Evolutionary conservation across 1,140 invertebrate species (phyloP).

Genomic region (Zaprionus lachaisei): DNA sequence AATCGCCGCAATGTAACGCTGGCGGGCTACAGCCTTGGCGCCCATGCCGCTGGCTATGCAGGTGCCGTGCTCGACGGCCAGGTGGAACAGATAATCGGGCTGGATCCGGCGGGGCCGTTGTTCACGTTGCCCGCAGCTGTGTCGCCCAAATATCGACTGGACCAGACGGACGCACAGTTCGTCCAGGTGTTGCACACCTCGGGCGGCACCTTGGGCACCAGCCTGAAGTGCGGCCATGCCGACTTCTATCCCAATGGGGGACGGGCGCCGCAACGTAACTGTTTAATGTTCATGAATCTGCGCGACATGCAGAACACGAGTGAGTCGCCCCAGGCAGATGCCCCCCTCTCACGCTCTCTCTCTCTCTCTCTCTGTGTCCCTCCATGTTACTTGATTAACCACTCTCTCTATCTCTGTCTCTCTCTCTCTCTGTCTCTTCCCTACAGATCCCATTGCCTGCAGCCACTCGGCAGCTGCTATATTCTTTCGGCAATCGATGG

Average conservation of each 20-base stretch:
- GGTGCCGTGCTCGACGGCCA: conserved; percentile 86
- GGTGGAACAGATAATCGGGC: conserved; percentile 85
- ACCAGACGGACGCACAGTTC: conserved; percentile 91
- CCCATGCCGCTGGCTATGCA: conserved; percentile 94
- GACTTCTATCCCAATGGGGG: conserved; percentile 96
- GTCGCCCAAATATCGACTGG: conserved; percentile 88
- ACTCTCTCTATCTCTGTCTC: background rate
- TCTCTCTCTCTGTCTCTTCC: background rate
- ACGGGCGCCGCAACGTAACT: conserved; percentile 91
- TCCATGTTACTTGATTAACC: background rate
- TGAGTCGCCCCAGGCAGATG: conserved; percentile 20
- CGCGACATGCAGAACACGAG: conserved; percentile 74
- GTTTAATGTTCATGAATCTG: conserved; percentile 84
- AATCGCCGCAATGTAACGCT: conserved; percentile 87
- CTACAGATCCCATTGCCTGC: conserved; percentile 87
- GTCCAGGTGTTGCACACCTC: conserved; percentile 97
- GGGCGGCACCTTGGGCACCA: conserved; percentile 90
- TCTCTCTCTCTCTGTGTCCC: background rate
- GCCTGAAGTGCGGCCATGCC: conserved; percentile 90
- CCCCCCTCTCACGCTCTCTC: background rate
- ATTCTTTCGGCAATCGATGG: conserved; percentile 89
- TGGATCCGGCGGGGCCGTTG: conserved; percentile 94
- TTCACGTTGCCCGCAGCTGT: conserved; percentile 87
- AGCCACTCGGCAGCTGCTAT: conserved; percentile 89
- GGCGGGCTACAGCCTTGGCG: conserved; percentile 94